Conservation (phyloP, 2,888 invertebrate species). For the Eilema griseolum region DNA sequence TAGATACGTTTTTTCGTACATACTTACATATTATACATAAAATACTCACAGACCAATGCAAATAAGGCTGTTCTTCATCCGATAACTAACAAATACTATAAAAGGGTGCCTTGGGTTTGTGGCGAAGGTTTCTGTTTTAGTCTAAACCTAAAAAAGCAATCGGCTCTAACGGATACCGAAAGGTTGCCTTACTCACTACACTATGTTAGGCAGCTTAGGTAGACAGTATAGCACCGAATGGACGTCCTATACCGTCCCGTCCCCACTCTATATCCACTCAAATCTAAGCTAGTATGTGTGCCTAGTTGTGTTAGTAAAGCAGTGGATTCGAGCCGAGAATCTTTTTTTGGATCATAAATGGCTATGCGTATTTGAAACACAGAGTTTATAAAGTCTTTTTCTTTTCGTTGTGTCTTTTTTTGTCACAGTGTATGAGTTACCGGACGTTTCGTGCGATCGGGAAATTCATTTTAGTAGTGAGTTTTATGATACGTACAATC, state of each 20-base stretch:
- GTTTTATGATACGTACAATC: background rate
- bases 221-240: background rate
- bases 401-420: too few relatives aligned
- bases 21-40: too few relatives aligned
- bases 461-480: background rate
- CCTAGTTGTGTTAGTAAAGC: background rate
- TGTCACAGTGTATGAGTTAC: background rate
- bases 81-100: too few relatives aligned
- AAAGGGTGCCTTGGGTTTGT: too few relatives aligned
- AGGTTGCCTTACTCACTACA: background rate
- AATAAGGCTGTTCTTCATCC: too few relatives aligned
- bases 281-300: constrained; percentile 1
- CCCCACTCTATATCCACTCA: constrained; percentile 17
- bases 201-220: constrained; percentile 5
- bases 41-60: too few relatives aligned
- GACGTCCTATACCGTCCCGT: constrained; percentile 4
- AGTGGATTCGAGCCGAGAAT: background rate
- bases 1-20: too few relatives aligned
- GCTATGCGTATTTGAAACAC: background rate
- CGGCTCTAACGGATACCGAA: background rate
- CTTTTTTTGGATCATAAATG: background rate
- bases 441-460: background rate
- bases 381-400: too few relatives aligned
- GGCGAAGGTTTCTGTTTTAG: background rate
- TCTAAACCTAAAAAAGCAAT: background rate